phyloP scores from a whole-genome alignment of 2,797 vertebrate species.

The Gallinago nigripennis region DNA sequence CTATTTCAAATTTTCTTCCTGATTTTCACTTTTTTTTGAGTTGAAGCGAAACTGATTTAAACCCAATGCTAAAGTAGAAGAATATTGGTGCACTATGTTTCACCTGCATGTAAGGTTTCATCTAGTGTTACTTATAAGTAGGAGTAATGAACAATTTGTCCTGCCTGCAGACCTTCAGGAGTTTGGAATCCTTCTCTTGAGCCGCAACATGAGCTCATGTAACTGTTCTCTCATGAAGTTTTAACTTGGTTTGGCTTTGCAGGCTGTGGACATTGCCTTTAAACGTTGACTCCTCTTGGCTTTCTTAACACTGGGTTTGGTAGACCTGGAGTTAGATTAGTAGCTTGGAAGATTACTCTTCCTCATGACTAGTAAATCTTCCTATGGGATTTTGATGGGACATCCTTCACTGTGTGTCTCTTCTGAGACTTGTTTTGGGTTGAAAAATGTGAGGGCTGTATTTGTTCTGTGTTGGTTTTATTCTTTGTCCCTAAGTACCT shows the following conservation, averaged over 20 bases:
- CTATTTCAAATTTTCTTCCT: neutral
- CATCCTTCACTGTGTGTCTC: neutral
- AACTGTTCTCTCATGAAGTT: neutral
- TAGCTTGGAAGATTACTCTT: neutral
- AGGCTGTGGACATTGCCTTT: neutral
- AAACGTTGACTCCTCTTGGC: neutral
- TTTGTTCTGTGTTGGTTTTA: neutral
- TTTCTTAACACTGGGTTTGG: neutral
- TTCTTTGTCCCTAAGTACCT: neutral
- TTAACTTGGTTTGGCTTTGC: neutral
- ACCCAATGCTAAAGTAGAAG: neutral
- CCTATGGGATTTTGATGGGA: neutral
- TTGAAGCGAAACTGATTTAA: neutral
- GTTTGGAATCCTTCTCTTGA: neutral
- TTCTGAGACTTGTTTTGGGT: neutral
- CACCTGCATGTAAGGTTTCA: neutral
- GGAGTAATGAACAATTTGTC: neutral
- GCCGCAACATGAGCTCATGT: neutral
- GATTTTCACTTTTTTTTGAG: neutral
- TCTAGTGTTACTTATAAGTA: neutral
- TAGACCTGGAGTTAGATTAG: neutral
- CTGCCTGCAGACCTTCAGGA: neutral
- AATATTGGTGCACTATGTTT: neutral
- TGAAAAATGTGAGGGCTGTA: neutral
- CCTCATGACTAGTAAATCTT: neutral